Conservation (phyloP, 2,113 vertebrate species). For the Psophia crepitans region DNA sequence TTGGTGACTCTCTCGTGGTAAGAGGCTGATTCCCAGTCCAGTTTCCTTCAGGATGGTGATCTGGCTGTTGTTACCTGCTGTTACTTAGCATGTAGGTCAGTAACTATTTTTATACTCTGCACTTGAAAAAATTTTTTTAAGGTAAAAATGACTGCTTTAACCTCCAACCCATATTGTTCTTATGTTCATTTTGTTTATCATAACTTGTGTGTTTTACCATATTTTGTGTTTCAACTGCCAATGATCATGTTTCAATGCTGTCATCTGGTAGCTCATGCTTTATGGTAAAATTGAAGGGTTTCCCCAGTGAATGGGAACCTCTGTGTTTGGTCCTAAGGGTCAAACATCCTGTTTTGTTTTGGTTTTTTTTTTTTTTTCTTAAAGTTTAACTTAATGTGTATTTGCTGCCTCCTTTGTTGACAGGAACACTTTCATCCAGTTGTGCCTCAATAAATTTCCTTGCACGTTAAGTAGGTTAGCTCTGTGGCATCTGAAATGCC, state of each 20-base stretch:
- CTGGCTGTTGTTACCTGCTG: background rate
- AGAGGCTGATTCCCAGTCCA: background rate
- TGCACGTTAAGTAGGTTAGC: background rate
- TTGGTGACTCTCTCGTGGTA: fast-evolving
- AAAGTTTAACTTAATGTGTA: background rate
- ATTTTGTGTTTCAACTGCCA: background rate
- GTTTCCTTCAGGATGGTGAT: background rate
- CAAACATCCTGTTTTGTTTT: background rate
- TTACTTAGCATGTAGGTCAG: background rate
- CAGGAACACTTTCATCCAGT: background rate
- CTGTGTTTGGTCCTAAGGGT: background rate
- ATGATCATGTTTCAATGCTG: background rate
- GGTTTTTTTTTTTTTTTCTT: background rate
- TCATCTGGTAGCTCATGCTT: background rate
- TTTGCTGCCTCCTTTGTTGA: background rate
- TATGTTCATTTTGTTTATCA: background rate
- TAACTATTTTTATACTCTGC: background rate
- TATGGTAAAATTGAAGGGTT: background rate
- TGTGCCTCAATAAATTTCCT: background rate
- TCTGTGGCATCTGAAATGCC: background rate
- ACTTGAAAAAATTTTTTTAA: background rate
- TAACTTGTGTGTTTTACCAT: background rate
- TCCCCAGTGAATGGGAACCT: background rate
- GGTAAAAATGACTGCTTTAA: background rate
- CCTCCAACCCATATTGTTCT: background rate